Evolutionary conservation across 1,140 invertebrate species (phyloP), one percentile per base, ranked within the genome.

Genomic region (Pseudomyrmex flavicornis): DNA sequence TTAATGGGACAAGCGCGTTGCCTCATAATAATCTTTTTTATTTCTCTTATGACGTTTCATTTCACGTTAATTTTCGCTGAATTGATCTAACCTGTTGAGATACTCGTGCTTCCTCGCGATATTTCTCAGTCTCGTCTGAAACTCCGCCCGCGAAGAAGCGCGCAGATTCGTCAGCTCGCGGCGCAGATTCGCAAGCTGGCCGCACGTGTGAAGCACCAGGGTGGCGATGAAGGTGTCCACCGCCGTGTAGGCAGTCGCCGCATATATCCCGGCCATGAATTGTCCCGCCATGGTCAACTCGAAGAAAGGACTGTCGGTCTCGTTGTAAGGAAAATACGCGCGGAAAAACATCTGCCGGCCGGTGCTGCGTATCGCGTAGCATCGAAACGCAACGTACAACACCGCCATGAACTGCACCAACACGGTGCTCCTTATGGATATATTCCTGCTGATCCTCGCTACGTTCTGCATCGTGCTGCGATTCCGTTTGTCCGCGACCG

Each of bases 181-280:
- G 5, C 15, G 56, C 17, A 88, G 5, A 22, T 62, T 87, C 7
- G 65, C 26, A n/a, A 95, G 75, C 22, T 95, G 93, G 46, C 94
- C 95, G n/a, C 94, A 92, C 15, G 94, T 91, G 75, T 95, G 95
- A 0, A 94, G 93, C 22, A 95, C 91, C n/a, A 95, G 65, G 3
- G 92, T 90, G 1, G 91, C 91, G n/a, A 95, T 91, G 20, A 95
- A 89, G 1, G 91, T 93, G 56, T 95, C 95, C 54, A 95, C 92
- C 15, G 89, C 90, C 0, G 95, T 89, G 82, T 95, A 95, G 4
- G 93, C 88, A 2, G 70, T 88, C 1, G 93, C 94, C 0, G 92
- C 90, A 0, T 93, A 82, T 7, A 88, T 66, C 1, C 93, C 66
- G 0, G 92, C 92, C 0, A 90, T n/a, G 2, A 94, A 86, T 88